Base-by-base conservation (phyloP, 2,888 invertebrate genomes). In the Sminthurinus aureus region DNA sequence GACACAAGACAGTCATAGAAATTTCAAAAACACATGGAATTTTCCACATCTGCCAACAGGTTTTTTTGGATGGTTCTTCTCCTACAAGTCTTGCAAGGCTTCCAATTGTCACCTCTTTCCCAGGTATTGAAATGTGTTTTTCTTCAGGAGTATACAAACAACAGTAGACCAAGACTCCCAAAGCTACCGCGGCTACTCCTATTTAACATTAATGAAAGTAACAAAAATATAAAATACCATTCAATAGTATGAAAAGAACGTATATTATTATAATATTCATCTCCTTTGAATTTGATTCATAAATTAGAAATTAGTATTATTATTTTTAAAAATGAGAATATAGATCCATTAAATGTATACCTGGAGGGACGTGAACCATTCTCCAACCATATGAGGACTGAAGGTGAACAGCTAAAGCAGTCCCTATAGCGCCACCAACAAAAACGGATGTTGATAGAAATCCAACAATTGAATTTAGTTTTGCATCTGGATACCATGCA, bases 381-480 rank as follows among this genome's bases (percentile, higher is more conserved):
- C 90, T 89, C 91, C 91, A 91, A 4, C 91, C 90, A 88, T 90
- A 90, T 0, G 84, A 84, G 50, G 88, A 89, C 84, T 91, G 90
- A 18, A 91, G 85, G 85, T 90, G 90, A 4, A 91, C 91, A 0
- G 91, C 91, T 12, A 91, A 84, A 50, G 89, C 89, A 4, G 91
- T 91, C 38, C 91, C 91, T 15, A 90, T 85, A 52, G 91, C 90
- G 50, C 91, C 91, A 26, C 91, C 91, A 76, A 90, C 90, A 89
- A 91, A 91, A 3, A 91, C 91, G 86, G 91, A 90, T 0, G 91
- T 91, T 2, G 91, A 91, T 87, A 91, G 90, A 71, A 91, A 87
- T 18, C 92, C 91, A 88, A 91, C 90, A 52, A 91, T 89, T 20
- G 90, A 89, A 88, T 91, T 91, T 38, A 90, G 88, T 11, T 90